These are phyloP conservation scores for Erinaceus europaeus DNA, from an alignment of 2,113 vertebrate species.

Conservation along the genomic window DNA sequence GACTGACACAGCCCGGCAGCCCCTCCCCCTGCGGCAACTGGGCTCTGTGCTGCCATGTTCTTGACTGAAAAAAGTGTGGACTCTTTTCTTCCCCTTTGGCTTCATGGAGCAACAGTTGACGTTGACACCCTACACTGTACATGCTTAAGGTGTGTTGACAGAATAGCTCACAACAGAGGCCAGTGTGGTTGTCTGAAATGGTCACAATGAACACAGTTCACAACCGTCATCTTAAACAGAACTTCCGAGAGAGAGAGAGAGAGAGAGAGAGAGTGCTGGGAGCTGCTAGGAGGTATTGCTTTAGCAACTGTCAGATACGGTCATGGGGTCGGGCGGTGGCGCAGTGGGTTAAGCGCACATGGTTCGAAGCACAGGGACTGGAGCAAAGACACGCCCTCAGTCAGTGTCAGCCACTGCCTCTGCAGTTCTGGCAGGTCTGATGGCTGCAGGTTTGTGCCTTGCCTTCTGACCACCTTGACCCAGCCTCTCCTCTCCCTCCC, in stretches of 20 bases:
- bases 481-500: neutral
- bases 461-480: neutral
- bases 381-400: too few relatives aligned
- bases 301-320: too few relatives aligned
- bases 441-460: neutral
- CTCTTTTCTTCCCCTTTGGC: neutral
- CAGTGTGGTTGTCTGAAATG: too few relatives aligned
- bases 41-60: accelerated
- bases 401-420: too few relatives aligned
- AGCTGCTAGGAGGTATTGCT: too few relatives aligned
- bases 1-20: neutral
- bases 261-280: too few relatives aligned
- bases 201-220: neutral
- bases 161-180: too few relatives aligned
- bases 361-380: too few relatives aligned
- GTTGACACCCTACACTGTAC: neutral
- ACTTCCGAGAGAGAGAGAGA: too few relatives aligned
- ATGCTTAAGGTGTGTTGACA: neutral
- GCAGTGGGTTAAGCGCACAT: too few relatives aligned
- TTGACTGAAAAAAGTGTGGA: too few relatives aligned
- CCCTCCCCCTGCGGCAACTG: neutral
- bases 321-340: too few relatives aligned
- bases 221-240: neutral
- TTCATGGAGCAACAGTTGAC: neutral
- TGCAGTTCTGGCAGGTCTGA: neutral